These are phyloP conservation scores for Hydrolagus colliei DNA, from an alignment of 2,797 vertebrate species.

Conservation along the genomic window DNA sequence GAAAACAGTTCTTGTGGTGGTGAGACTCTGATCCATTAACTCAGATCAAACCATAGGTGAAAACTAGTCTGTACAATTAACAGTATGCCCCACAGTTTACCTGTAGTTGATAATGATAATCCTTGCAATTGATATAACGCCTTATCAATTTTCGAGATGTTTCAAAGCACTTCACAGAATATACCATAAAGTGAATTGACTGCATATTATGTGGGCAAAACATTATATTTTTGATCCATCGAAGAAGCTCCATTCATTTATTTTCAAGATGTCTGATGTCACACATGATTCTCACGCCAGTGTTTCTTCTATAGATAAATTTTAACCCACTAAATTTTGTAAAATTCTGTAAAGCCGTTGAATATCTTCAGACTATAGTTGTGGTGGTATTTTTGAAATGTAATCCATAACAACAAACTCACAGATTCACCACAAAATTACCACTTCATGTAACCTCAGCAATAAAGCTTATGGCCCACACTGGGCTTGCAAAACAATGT, in stretches of 20 bases:
- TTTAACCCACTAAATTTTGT: constrained; percentile 21
- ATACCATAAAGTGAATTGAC: too few relatives aligned
- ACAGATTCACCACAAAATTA: constrained; percentile 1
- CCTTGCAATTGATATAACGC: background rate
- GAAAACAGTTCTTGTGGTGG: too few relatives aligned
- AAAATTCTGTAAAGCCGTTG: background rate
- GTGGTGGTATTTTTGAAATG: too few relatives aligned
- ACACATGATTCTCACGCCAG: background rate
- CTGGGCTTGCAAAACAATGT: background rate
- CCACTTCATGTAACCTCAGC: background rate
- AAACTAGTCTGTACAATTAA: too few relatives aligned
- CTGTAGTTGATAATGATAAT: constrained; percentile 34
- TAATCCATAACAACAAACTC: background rate
- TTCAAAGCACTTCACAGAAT: too few relatives aligned
- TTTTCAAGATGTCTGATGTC: background rate
- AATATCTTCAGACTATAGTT: too few relatives aligned
- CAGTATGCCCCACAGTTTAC: constrained; percentile 50
- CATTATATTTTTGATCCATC: too few relatives aligned
- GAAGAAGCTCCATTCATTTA: background rate
- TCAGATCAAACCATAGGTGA: too few relatives aligned
- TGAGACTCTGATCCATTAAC: too few relatives aligned
- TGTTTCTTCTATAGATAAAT: constrained; percentile 24
- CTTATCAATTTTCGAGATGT: too few relatives aligned
- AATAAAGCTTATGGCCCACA: background rate
- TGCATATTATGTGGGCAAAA: too few relatives aligned